phyloP scores from a whole-genome alignment of 2,113 vertebrate genomes.

The Harpagus bidentatus region DNA sequence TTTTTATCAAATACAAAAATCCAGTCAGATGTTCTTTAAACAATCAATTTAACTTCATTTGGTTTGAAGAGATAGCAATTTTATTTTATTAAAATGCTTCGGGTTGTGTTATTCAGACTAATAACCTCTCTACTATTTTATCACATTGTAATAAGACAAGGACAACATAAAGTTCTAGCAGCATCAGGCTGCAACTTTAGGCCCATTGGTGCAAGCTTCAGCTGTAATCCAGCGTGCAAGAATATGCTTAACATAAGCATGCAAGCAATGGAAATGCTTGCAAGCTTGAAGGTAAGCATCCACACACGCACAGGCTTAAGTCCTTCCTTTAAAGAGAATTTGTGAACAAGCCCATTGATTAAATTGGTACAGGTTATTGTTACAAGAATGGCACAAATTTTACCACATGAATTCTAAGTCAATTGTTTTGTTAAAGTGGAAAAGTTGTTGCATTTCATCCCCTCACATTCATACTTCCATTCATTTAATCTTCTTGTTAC shows the following conservation, averaged over 20 bases:
- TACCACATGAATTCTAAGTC: neutral
- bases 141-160: neutral
- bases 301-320: neutral
- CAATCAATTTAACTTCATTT: neutral
- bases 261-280: neutral
- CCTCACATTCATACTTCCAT: neutral
- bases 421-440: neutral
- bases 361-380: neutral
- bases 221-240: neutral
- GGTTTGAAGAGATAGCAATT: neutral
- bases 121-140: neutral
- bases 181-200: neutral
- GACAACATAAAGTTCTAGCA: neutral
- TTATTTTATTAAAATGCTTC: constrained; percentile 12
- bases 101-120: neutral
- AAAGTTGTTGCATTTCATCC: neutral
- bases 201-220: neutral
- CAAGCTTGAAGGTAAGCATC: neutral
- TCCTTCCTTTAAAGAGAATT: neutral
- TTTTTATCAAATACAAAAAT: neutral
- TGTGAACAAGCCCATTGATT: neutral
- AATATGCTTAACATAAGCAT: neutral
- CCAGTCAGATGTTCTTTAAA: neutral
- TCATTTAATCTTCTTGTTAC: neutral
- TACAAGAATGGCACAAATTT: neutral